Conservation (phyloP, 64 coral and sea anemone species). For the Exaiptasia diaphana region DNA sequence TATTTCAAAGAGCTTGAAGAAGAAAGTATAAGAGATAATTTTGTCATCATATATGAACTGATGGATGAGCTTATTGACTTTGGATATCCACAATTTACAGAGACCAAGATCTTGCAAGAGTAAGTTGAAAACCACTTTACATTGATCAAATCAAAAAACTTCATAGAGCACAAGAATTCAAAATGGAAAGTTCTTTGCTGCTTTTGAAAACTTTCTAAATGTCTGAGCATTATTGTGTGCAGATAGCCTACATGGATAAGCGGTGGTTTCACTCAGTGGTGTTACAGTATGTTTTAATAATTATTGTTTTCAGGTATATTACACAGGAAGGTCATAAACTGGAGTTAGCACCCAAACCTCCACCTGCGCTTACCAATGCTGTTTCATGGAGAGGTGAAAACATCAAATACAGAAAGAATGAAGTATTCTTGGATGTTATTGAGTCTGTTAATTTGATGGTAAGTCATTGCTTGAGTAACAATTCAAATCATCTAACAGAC, state of each 20-base stretch:
- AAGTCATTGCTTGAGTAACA: no score
- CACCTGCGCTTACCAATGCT: conserved; percentile 90
- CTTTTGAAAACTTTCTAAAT: no score
- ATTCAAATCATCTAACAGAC: no score
- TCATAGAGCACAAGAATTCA: no score
- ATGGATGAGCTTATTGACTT: conserved; percentile 99
- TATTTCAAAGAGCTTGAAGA: conserved; percentile 99
- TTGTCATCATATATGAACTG: conserved; percentile 97
- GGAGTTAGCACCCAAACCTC: conserved; percentile 87
- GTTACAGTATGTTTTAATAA: neutral
- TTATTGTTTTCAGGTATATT: conserved; percentile 65
- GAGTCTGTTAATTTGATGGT: conserved; percentile 98
- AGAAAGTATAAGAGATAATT: conserved; percentile 97
- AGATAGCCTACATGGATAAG: neutral
- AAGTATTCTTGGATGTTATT: conserved; percentile 98
- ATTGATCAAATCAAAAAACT: no score
- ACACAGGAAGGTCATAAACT: conserved; percentile 98
- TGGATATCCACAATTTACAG: conserved; percentile 98
- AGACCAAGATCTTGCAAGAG: conserved; percentile 98
- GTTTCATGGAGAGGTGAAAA: conserved; percentile 95
- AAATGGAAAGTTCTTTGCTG: no score
- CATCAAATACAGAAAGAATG: conserved; percentile 98
- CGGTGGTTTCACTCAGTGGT: neutral
- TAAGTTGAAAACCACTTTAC: conserved; percentile 58
- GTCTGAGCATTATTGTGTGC: no score